Base-by-base conservation (phyloP, 2,797 vertebrate genomes). In the Hemitrygon akajei region DNA sequence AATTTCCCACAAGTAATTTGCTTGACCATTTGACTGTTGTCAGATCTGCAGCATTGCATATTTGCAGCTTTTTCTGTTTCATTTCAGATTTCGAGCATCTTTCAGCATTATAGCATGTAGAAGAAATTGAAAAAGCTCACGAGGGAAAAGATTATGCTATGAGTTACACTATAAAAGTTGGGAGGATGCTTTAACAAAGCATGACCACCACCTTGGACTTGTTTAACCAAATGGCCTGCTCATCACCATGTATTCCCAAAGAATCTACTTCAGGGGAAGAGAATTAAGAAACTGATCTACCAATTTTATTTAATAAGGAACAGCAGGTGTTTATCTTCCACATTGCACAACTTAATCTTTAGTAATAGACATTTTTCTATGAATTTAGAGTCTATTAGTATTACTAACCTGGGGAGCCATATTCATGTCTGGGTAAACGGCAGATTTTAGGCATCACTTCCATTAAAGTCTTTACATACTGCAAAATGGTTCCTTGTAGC, bases 361-460 rank as follows among this genome's bases (percentile, higher is more conserved):
- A 66, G 60, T 63, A 89, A 89, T 66, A 37, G 34, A 37, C n/a
- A 86, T 86, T 27, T 14, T 60, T 86, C 47, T n/a, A 4, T 3
- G 58, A 69, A 69, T 63, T 6, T 34, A 87, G 27, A 87, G 34
- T 37, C 6, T 69, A 37, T 37, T 34, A 10, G 34, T 75, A 11
- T 11, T 63, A 95, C 96, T 96, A 94, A 98, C 97, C 97, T 93
- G 97, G 97, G 94, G 97, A 98, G 91, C 97, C 97, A 1, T 98
- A 98, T 87, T 98, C 97, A 0, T 98, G 97, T 94, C 97, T 96
- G 7, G 97, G 97, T 81, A 98, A 95, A 79, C 97, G 96, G 94
- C 97, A 98, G 95, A 98, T 97, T 95, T 97, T 98, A 7, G 97
- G 97, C 97, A 98, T 98, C 95, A 98, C 97, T 95, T 98, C 97